phyloP scores from a whole-genome alignment of 1,140 invertebrate genomes.

The Dendrolimus punctatus region DNA sequence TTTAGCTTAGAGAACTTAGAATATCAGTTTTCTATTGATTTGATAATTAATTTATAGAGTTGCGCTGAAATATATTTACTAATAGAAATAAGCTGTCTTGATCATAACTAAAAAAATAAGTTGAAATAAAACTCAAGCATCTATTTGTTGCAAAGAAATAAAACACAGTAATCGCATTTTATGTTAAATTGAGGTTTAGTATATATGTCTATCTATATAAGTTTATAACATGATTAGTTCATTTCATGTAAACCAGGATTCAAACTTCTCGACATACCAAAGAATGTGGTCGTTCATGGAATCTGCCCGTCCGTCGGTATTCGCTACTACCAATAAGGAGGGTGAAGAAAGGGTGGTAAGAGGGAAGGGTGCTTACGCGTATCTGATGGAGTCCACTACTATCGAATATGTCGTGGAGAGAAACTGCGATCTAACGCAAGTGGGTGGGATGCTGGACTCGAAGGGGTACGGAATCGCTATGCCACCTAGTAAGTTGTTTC shows the following conservation, averaged over 20 bases:
- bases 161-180: too few relatives aligned
- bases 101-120: too few relatives aligned
- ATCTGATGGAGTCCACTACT: slow-evolving; percentile 94
- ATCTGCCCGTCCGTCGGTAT: slow-evolving; percentile 86
- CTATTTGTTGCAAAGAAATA: too few relatives aligned
- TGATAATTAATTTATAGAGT: too few relatives aligned
- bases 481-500: slow-evolving; percentile 83
- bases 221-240: too few relatives aligned
- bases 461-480: slow-evolving; percentile 96
- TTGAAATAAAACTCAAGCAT: too few relatives aligned
- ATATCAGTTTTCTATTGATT: too few relatives aligned
- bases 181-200: too few relatives aligned
- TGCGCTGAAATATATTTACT: too few relatives aligned
- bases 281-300: slow-evolving; percentile 96
- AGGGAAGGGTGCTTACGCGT: slow-evolving; percentile 90
- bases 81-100: too few relatives aligned
- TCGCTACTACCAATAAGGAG: slow-evolving; percentile 88
- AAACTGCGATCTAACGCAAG: slow-evolving; percentile 92
- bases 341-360: slow-evolving; percentile 89
- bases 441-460: slow-evolving; percentile 91
- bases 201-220: too few relatives aligned
- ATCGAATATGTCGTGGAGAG: slow-evolving; percentile 94
- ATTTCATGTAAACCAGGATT: slow-evolving; percentile 75
- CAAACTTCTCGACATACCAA: slow-evolving; percentile 93
- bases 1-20: too few relatives aligned